A percentile compares a stretch with the other conserved stretches of the same genome.
These are phyloP conservation scores for Poeciliopsis presidionis DNA, from an alignment of 2,797 vertebrate species.

Conservation along the genomic window DNA sequence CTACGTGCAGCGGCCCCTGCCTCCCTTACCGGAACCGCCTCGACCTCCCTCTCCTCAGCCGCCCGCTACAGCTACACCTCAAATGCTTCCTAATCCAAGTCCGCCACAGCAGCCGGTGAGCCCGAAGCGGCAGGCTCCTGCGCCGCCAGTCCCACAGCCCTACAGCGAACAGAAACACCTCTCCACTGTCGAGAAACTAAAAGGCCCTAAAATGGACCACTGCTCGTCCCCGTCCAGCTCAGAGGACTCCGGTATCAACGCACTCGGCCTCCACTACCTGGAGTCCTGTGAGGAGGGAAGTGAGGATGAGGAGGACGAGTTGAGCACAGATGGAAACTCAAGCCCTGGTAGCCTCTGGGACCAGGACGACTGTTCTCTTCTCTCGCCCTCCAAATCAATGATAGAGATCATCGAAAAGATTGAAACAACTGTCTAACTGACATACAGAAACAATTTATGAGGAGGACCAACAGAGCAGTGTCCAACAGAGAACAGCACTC, in stretches of 20 bases:
- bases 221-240: slow-evolving; percentile 97
- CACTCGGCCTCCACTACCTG: slow-evolving; percentile 90
- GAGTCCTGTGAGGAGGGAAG: slow-evolving; percentile 91
- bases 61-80: slow-evolving; percentile 52
- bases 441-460: slow-evolving; percentile 24
- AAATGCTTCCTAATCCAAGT: slow-evolving; percentile 31
- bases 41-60: slow-evolving; percentile 52
- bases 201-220: slow-evolving; percentile 90
- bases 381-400: slow-evolving; percentile 93
- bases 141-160: slow-evolving; percentile 51
- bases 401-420: slow-evolving; percentile 99
- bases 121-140: slow-evolving; percentile 23
- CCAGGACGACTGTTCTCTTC: slow-evolving; percentile 89
- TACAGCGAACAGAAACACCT: slow-evolving; percentile 68
- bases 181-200: slow-evolving; percentile 77
- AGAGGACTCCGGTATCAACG: slow-evolving; percentile 97
- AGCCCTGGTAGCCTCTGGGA: slow-evolving; percentile 94
- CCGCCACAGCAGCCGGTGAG: slow-evolving; percentile 47
- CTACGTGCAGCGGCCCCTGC: slow-evolving; percentile 91
- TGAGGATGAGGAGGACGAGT: slow-evolving; percentile 77
- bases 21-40: slow-evolving; percentile 72
- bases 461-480: slow-evolving; percentile 24
- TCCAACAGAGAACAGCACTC: slow-evolving; percentile 16
- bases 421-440: slow-evolving; percentile 93
- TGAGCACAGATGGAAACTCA: slow-evolving; percentile 84